These are phyloP conservation scores for Dromiciops gliroides DNA, from an alignment of 2,113 vertebrate species.

Conservation along the genomic window DNA sequence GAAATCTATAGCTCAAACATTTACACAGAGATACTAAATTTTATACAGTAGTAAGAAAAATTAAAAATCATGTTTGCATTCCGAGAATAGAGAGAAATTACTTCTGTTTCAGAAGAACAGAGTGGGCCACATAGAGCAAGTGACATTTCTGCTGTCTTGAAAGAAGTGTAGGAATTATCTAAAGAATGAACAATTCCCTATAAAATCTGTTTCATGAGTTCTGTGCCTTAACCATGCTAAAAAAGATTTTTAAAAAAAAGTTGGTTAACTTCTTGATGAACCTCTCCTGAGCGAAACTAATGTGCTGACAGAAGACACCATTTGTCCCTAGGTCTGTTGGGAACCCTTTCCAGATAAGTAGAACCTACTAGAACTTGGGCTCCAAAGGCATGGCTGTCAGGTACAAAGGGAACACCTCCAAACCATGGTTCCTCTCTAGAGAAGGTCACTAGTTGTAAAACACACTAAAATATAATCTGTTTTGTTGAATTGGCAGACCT, in stretches of 20 bases:
- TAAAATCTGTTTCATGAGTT: background rate
- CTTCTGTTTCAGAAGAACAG: background rate
- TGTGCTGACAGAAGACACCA: background rate
- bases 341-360: background rate
- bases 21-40: background rate
- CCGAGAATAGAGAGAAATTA: background rate
- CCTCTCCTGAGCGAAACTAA: background rate
- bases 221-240: background rate
- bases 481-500: background rate
- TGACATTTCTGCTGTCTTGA: background rate
- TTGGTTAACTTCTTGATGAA: background rate
- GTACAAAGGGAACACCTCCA: background rate
- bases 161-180: background rate
- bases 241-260: background rate
- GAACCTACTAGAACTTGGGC: background rate
- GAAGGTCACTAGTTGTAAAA: background rate
- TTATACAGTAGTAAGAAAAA: background rate
- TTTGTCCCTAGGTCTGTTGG: background rate
- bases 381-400: background rate
- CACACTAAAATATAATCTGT: background rate
- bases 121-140: background rate
- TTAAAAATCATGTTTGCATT: background rate
- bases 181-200: background rate
- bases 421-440: background rate
- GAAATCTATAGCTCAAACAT: background rate